Evolutionary conservation across 2,113 vertebrate genomes (phyloP).

Genomic region (Tenrec ecaudatus): DNA sequence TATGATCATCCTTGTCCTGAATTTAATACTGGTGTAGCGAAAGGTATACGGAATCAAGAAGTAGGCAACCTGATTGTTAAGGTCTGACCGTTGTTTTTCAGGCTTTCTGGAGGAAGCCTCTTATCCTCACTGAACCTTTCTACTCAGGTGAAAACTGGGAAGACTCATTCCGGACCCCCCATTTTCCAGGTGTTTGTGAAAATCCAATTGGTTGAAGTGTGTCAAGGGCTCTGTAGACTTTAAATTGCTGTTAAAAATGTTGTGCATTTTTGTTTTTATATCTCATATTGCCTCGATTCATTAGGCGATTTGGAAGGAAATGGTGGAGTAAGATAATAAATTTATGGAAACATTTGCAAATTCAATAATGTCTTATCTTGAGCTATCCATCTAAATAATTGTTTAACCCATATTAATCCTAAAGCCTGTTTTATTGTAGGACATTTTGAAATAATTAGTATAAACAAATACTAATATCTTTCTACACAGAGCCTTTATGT

Average conservation of each 20-base stretch:
- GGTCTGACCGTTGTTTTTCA: background rate
- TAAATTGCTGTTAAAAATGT: background rate
- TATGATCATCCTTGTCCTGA: background rate
- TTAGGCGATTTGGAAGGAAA: slow-evolving; percentile 19
- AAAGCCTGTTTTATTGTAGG: background rate
- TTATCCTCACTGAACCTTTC: background rate
- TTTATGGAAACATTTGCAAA: slow-evolving; percentile 26
- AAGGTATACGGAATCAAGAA: background rate
- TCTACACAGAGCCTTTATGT: background rate
- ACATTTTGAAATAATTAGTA: slow-evolving; percentile 23
- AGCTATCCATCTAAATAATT: background rate
- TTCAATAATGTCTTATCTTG: slow-evolving; percentile 40
- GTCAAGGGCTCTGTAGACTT: slow-evolving; percentile 4
- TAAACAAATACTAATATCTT: slow-evolving; percentile 28
- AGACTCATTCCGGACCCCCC: background rate
- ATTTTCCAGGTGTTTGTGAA: background rate
- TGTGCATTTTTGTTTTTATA: background rate
- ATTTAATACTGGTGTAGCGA: background rate
- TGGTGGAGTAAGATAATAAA: background rate
- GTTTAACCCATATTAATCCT: background rate
- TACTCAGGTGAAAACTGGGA: background rate
- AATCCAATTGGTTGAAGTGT: background rate
- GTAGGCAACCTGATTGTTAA: background rate
- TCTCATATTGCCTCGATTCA: background rate
- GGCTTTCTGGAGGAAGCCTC: background rate